Conservation (phyloP, 2,888 invertebrate genomes). For the Nowickia ferox region DNA sequence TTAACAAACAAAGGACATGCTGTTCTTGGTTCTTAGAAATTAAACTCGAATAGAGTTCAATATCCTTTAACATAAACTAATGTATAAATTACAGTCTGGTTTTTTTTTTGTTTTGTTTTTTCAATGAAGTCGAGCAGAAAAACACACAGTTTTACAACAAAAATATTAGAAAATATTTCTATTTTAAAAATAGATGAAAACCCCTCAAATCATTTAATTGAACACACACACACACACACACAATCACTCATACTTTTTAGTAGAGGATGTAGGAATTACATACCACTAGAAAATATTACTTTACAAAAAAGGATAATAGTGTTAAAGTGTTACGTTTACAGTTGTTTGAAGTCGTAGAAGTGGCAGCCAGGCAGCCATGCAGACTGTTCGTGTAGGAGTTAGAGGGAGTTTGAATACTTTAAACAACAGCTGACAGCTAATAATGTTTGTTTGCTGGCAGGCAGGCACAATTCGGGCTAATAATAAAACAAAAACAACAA, state of each 20-base stretch:
- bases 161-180: constrained; percentile 46
- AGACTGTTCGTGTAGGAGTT: constrained; percentile 50
- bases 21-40: constrained; percentile 8
- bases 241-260: neutral
- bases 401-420: constrained; percentile 30
- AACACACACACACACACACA: constrained; percentile 1
- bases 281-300: constrained; percentile 10
- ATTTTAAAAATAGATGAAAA: constrained; percentile 44
- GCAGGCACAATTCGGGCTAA: constrained; percentile 35
- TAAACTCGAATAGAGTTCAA: constrained; percentile 46
- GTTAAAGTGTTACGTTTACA: constrained; percentile 70
- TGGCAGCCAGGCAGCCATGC: neutral
- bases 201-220: constrained; percentile 14
- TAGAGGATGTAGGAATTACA: constrained; percentile 5
- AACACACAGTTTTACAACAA: constrained; percentile 61
- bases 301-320: constrained; percentile 43
- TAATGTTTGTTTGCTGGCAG: constrained; percentile 23
- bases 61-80: constrained; percentile 21
- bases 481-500: constrained; percentile 34
- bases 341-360: constrained; percentile 42
- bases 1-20: constrained; percentile 30
- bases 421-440: constrained; percentile 56
- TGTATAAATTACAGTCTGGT: constrained; percentile 35
- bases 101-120: constrained; percentile 13
- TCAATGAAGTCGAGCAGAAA: constrained; percentile 58